Conservation (phyloP, 2,888 invertebrate species). For the Strigamia crassipes region DNA sequence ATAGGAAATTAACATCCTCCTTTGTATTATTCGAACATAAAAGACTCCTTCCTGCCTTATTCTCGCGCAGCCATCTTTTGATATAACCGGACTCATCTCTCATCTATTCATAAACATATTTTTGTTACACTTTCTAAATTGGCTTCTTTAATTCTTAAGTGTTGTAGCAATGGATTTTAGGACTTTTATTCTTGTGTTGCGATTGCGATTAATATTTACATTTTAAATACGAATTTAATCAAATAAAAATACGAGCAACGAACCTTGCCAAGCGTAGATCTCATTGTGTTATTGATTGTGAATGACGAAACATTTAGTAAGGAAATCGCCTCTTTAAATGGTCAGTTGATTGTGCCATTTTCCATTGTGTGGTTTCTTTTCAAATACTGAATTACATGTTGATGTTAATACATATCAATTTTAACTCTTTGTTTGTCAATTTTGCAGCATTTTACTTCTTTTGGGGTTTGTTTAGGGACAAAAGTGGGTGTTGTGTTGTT, state of each 20-base stretch:
- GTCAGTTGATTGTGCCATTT: not conserved
- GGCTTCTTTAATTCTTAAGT: not conserved
- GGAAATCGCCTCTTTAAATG: not conserved
- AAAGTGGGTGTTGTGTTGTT: too few relatives aligned
- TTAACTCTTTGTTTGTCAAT: not conserved
- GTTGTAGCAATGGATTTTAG: not conserved
- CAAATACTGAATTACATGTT: not conserved
- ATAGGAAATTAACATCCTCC: constrained; percentile 25
- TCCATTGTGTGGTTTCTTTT: not conserved
- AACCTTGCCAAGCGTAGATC: not conserved
- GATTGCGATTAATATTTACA: too few relatives aligned
- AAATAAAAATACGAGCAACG: not conserved
- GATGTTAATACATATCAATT: not conserved
- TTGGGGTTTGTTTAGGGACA: not conserved
- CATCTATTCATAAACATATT: constrained; percentile 1
- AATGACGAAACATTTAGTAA: not conserved
- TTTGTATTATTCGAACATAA: not conserved
- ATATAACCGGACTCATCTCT: not conserved
- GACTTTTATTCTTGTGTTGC: too few relatives aligned
- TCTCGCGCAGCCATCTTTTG: constrained; percentile 30
- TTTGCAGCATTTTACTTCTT: not conserved
- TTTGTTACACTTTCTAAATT: constrained; percentile 8
- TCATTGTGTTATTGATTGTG: not conserved
- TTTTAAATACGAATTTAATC: too few relatives aligned
- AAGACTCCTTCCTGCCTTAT: constrained; percentile 30